These are phyloP conservation scores for Amphiduros pacificus DNA, from an alignment of 2,888 invertebrate species.

Conservation along the genomic window DNA sequence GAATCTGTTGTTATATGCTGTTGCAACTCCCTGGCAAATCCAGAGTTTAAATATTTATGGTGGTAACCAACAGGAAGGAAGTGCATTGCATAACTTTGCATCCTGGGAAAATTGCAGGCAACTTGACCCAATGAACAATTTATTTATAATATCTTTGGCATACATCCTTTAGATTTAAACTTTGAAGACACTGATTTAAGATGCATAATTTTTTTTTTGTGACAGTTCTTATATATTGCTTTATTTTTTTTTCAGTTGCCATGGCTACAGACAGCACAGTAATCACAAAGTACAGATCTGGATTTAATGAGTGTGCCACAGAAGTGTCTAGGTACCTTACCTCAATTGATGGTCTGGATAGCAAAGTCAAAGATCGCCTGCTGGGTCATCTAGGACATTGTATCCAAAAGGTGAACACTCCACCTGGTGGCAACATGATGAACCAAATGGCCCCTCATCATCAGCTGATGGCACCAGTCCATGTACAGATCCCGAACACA, in stretches of 20 bases:
- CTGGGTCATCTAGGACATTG: constrained; percentile 45
- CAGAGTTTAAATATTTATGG: no score
- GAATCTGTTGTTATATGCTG: no score
- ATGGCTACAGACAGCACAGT: constrained; percentile 36
- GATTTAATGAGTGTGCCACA: constrained; percentile 52
- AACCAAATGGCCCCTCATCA: not conserved
- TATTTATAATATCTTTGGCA: no score
- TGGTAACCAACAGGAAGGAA: no score
- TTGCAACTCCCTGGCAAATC: no score
- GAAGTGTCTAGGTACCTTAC: constrained; percentile 51
- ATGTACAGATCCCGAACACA: constrained; percentile 10
- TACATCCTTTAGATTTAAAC: no score
- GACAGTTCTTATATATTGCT: no score
- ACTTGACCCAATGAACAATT: no score
- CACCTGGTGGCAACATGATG: not conserved
- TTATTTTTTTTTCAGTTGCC: constrained; percentile 19
- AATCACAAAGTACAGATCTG: constrained; percentile 39
- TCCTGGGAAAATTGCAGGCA: no score
- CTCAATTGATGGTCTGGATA: constrained; percentile 40
- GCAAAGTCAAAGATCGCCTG: constrained; percentile 41
- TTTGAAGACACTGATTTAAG: no score
- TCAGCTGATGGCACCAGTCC: not conserved
- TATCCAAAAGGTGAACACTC: constrained; percentile 22
- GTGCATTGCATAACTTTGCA: no score
- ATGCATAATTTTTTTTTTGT: no score